Evolutionary conservation across 2,797 vertebrate species (phyloP), one percentile per base, ranked within the genome.

Genomic region (Tokudaia tokunoshimensis): DNA sequence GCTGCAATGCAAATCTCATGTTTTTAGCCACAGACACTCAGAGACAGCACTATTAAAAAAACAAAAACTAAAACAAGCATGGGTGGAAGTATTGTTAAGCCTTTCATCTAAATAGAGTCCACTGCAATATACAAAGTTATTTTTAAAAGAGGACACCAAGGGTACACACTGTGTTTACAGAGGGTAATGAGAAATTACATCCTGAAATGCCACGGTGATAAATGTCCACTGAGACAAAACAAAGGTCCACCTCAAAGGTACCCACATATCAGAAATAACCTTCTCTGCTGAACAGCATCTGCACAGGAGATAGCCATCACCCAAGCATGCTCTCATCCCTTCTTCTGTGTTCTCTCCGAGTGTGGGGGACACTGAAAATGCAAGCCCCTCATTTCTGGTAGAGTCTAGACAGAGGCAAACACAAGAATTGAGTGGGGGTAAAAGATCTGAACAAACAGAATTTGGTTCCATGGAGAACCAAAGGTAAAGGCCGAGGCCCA

Each of bases 181-280:
- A 96, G 89, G n/a, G 70, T 81, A 94, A 96, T 83, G 92, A 96
- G 94, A 97, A 96, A 94, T 93, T 52, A 94, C 94, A 96, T 44
- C 79, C 92, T 72, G 81, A 96, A 97, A 97, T 95, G 96, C 87
- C 97, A 83, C 83, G 26, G 94, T 92, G 96, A 97, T 91, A 93
- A 96, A 89, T 89, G 92, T 89, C 76, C n/a, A 37, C 76, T 41
- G 82, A 63, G 92, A 88, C 85, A 85, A 57, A 94, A 88, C 85
- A 88, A 93, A 61, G 61, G 84, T 92, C 92, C 67, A 70, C 63
- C 24, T 26, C 87, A 67, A 2, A 84, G 89, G 76, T 44, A 96
- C 81, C 89, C 93, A 74, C 57, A 24, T 90, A 82, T 97, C 92
- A 65, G 89, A 86, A 91, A 65, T 74, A 88, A 85, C 87, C 91